Evolutionary conservation across 1,140 invertebrate genomes (phyloP).

Genomic region (Calycopis cecrops): DNA sequence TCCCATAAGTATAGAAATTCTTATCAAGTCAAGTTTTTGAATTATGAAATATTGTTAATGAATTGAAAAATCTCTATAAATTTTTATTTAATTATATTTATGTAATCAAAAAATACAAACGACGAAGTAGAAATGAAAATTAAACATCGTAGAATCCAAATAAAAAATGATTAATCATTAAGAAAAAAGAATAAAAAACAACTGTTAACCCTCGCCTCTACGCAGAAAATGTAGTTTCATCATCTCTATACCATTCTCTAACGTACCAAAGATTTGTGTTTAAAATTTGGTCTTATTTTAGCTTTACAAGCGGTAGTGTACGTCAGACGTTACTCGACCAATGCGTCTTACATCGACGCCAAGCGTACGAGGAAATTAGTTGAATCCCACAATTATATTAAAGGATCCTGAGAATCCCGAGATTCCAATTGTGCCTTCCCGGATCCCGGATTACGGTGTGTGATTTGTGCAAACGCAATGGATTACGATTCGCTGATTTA

Average conservation of each 20-base stretch:
- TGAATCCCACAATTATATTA: conserved; percentile 5
- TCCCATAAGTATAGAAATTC: too few species aligned
- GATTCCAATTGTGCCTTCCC: conserved; percentile 2
- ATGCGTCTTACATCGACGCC: conserved; percentile 71
- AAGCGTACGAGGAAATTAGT: conserved; percentile 29
- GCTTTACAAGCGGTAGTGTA: conserved; percentile 69
- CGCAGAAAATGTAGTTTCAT: not conserved
- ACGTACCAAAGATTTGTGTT: conserved; percentile 68
- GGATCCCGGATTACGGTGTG: conserved; percentile 24
- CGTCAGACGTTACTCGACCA: conserved; percentile 62
- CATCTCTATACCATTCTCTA: conserved; percentile 17
- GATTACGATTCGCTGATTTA: conserved; percentile 70
- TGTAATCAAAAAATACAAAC: too few species aligned
- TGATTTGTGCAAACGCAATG: conserved; percentile 41
- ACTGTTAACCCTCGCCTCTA: not conserved
- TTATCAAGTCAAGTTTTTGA: too few species aligned
- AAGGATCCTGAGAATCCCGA: conserved; percentile 11
- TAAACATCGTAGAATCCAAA: too few species aligned
- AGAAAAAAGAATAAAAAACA: not conserved
- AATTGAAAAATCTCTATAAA: too few species aligned
- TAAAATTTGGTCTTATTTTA: conserved; percentile 75
- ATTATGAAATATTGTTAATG: too few species aligned
- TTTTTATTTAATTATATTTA: too few species aligned
- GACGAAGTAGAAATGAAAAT: too few species aligned
- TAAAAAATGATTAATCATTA: not conserved